Evolutionary conservation across 2,113 vertebrate genomes (phyloP).

Genomic region (Oreochromis spilurus): DNA sequence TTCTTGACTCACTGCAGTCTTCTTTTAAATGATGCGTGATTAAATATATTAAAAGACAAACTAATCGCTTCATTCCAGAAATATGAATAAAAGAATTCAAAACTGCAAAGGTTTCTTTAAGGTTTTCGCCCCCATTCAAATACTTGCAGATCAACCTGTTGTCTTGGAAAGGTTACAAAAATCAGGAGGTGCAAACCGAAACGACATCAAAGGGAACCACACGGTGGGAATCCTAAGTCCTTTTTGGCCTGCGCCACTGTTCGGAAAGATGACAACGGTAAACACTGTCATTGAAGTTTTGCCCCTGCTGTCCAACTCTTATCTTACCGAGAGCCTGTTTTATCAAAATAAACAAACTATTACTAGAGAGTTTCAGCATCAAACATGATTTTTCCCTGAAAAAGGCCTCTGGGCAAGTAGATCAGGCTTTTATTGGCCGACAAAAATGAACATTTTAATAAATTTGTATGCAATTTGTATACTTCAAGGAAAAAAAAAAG

Average conservation of each 20-base stretch:
- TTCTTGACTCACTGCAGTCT: background rate
- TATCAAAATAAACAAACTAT: background rate
- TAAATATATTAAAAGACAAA: background rate
- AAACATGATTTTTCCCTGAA: background rate
- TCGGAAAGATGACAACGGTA: background rate
- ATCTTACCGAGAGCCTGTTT: background rate
- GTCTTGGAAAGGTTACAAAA: background rate
- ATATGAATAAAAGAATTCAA: background rate
- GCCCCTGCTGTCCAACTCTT: background rate
- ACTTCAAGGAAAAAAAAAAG: background rate
- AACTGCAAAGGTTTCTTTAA: background rate
- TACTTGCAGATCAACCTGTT: background rate
- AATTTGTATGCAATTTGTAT: accelerated
- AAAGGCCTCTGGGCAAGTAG: background rate
- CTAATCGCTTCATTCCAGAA: background rate
- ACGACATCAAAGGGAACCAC: background rate
- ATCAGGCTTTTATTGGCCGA: background rate
- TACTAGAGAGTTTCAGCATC: background rate
- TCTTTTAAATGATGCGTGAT: background rate
- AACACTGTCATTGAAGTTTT: background rate
- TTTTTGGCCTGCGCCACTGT: background rate
- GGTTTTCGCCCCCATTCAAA: background rate
- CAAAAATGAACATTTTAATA: background rate
- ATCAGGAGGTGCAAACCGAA: background rate
- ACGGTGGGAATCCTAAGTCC: background rate